Evolutionary conservation across 2,113 vertebrate genomes (phyloP).

Genomic region (Pterophyllum scalare): DNA sequence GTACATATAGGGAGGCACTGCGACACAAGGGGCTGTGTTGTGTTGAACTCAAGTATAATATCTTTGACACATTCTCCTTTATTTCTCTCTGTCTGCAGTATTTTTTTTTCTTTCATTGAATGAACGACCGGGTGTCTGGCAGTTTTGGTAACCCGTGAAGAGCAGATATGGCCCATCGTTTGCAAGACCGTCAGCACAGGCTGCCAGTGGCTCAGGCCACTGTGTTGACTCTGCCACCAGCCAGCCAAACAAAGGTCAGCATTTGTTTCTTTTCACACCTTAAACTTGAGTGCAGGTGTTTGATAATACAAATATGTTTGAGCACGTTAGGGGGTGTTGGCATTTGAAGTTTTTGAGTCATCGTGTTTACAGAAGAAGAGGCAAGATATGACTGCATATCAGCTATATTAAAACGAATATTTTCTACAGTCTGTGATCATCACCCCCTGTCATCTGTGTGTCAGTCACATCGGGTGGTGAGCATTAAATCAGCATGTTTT

Average conservation of each 20-base stretch:
- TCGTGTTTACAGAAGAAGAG: not conserved
- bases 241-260: conserved; percentile 73
- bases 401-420: not conserved
- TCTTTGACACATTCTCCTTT: not conserved
- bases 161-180: conserved; percentile 89
- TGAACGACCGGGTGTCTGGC: conserved; percentile 1
- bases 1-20: not conserved
- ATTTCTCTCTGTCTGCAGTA: not conserved
- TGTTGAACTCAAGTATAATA: not conserved
- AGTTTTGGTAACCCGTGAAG: conserved; percentile 26
- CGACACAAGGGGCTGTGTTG: conserved; percentile 7
- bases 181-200: conserved; percentile 80
- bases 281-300: not conserved
- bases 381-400: fast-evolving
- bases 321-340: not conserved
- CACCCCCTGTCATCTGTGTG: not conserved
- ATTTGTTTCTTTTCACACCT: not conserved
- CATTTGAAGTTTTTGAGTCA: not conserved
- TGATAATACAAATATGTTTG: not conserved
- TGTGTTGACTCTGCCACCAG: conserved; percentile 76
- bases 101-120: not conserved
- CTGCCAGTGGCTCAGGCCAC: conserved; percentile 80
- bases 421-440: not conserved
- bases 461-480: not conserved
- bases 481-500: not conserved